Base-by-base conservation (phyloP, 2,888 invertebrate species). In the Helicoverpa assulta region DNA sequence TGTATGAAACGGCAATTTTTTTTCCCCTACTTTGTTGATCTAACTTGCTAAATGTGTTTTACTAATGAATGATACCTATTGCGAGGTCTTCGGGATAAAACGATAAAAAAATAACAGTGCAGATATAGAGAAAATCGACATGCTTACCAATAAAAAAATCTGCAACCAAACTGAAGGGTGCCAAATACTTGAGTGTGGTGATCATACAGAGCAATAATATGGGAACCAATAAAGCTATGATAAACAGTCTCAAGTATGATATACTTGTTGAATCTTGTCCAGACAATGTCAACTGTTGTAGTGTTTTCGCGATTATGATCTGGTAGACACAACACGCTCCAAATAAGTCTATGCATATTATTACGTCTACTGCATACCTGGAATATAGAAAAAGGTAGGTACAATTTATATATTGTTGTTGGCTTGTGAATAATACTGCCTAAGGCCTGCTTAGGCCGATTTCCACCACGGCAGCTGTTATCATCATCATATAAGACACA, bases 321-420 rank as follows among this genome's bases (percentile, higher is more conserved):
- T 94, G 92, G 78, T 95, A 95, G 0, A 94, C 94, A 70, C 94
- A 94, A 73, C 95, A 95, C 0, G 95, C 94, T 0, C 95, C 95
- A 54, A 95, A 95, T 0, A 95, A 84, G 58, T 95, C 95, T 57
- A 95, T 88, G 72, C 95, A 95, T 37, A 95, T 94, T 12, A 84
- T 87, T 3, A 89, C 4, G 70, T 95, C 95, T 6, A 95, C 94
- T 57, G 93, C 90, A 19, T 83, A 82, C 62, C 83, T 83, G 71
- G 12, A 69, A 54, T 21, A 26, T 3, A 26, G 16, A 53, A 53
- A 18, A 12, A 14, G 10, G 14, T 40, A 40, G 10, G 40, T 40
- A 40, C 14, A 40, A 10, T 40, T 26, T 21, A 14, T 21, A 14
- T 12, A 26, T 14, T 40, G 40, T 40, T 40, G 40, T 40, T 40